Evolutionary conservation across 37 sponge, comb jelly and placozoan species (phyloP).

Genomic region (Chondrosia reniformis): DNA sequence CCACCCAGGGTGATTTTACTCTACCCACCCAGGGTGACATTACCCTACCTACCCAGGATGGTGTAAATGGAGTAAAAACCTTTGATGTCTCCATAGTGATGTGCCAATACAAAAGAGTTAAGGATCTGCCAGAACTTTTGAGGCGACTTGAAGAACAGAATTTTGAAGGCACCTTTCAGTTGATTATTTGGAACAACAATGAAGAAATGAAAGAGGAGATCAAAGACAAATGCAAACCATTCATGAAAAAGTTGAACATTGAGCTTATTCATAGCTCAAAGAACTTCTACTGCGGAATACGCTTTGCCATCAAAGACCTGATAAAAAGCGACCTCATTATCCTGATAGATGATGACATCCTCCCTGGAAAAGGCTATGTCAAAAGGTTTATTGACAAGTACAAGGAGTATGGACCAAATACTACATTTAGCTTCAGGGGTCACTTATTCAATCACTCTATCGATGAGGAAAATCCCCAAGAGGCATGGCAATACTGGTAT

Average conservation of each 20-base stretch:
- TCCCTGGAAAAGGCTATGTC: constrained; percentile 32
- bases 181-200: constrained; percentile 69
- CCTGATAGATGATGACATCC: constrained; percentile 57
- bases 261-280: constrained; percentile 45
- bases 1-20: no score
- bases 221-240: constrained; percentile 9
- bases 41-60: no score
- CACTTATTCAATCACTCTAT: constrained; percentile 36
- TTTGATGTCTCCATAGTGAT: constrained; percentile 36
- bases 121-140: constrained; percentile 28
- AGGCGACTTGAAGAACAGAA: constrained; percentile 35
- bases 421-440: constrained; percentile 46
- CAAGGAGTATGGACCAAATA: constrained; percentile 44
- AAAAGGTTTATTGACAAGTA: constrained; percentile 46
- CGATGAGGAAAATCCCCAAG: constrained; percentile 44
- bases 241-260: constrained; percentile 33
- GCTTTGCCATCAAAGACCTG: constrained; percentile 37
- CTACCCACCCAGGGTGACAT: no score
- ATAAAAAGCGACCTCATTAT: constrained; percentile 56
- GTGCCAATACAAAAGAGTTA: constrained; percentile 46
- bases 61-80: no score
- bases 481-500: constrained; percentile 37
- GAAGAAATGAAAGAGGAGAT: constrained; percentile 27
- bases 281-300: constrained; percentile 60
- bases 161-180: constrained; percentile 31